These are phyloP conservation scores for Sibirionetta formosa DNA, from an alignment of 2,797 vertebrate species.

Conservation along the genomic window DNA sequence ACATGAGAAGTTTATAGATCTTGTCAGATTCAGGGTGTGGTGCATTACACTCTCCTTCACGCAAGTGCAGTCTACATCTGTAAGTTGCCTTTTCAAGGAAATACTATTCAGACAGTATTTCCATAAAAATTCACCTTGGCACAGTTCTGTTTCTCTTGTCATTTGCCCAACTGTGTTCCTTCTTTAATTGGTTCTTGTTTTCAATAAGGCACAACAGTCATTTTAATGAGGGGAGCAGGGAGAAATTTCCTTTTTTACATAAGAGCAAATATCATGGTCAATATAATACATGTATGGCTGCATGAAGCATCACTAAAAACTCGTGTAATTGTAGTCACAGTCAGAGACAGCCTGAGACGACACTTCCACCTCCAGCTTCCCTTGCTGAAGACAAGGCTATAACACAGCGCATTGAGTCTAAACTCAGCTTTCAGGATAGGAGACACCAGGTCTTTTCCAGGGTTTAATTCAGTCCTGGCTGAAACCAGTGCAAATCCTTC, in stretches of 20 bases:
- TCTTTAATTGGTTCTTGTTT: constrained; percentile 66
- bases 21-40: constrained; percentile 65
- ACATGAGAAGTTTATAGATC: constrained; percentile 41
- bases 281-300: not conserved
- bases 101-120: constrained; percentile 71
- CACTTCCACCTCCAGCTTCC: not conserved
- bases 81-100: constrained; percentile 76
- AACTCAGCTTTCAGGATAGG: not conserved
- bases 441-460: not conserved
- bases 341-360: not conserved
- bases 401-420: accelerated
- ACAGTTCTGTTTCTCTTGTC: constrained; percentile 76
- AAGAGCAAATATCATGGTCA: constrained; percentile 23
- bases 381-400: not conserved
- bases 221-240: not conserved
- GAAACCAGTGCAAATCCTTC: not conserved
- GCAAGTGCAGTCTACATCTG: constrained; percentile 29
- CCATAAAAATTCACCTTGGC: constrained; percentile 72
- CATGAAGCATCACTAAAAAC: not conserved
- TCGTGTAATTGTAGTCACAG: not conserved
- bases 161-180: constrained; percentile 73
- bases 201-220: constrained; percentile 47
- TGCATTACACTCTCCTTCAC: constrained; percentile 36
- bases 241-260: constrained; percentile 64
- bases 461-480: not conserved